Evolutionary conservation across 2,888 invertebrate genomes (phyloP).

Genomic region (Temnothorax unifasciatus): DNA sequence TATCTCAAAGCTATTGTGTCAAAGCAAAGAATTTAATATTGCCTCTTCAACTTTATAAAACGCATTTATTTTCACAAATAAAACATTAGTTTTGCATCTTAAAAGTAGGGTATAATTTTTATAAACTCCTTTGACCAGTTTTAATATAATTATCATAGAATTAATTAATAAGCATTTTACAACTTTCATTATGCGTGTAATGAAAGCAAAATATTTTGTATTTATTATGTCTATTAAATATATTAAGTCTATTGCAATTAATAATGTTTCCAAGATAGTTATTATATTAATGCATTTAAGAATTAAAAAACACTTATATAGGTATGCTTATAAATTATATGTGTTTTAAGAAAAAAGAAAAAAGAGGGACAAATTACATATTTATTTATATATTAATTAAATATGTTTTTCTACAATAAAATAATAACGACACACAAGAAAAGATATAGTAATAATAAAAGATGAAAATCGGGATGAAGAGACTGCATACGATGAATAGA

Average conservation of each 20-base stretch:
- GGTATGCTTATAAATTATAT: no score
- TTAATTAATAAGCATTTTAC: background rate
- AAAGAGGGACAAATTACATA: background rate
- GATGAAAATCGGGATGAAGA: background rate
- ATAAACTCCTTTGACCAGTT: background rate
- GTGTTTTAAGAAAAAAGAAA: background rate
- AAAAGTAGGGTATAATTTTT: background rate
- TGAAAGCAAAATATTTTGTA: background rate
- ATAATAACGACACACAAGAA: background rate
- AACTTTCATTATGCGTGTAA: background rate
- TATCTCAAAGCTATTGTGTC: constrained; percentile 2
- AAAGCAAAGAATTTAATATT: background rate
- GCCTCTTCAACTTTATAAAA: background rate
- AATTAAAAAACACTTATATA: background rate
- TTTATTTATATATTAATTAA: constrained; percentile 16
- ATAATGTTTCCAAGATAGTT: background rate
- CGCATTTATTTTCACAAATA: background rate
- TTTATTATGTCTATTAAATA: background rate
- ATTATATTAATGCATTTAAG: background rate
- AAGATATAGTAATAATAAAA: background rate
- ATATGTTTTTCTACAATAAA: background rate
- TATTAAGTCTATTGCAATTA: background rate
- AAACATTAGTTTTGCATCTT: background rate
- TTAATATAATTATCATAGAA: constrained; percentile 9
- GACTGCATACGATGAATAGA: background rate